phyloP scores from a whole-genome alignment of 2,797 vertebrate species.

The Brotula barbata region DNA sequence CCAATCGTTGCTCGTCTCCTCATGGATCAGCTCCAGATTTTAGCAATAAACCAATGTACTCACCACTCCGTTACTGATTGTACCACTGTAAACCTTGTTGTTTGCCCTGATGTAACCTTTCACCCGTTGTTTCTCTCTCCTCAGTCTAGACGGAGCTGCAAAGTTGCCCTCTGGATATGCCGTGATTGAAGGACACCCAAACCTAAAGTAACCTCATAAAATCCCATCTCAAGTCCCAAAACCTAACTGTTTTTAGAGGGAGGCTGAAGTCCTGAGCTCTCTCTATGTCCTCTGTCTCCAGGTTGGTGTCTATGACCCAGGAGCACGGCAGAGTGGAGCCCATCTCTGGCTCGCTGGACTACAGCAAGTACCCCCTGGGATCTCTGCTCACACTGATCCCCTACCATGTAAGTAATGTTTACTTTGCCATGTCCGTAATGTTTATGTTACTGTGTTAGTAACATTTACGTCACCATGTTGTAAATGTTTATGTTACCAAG shows the following conservation, averaged over 20 bases:
- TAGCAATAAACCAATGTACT: too few relatives aligned
- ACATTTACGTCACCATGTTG: too few relatives aligned
- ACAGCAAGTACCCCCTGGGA: constrained; percentile 79
- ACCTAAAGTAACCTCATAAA: constrained; percentile 75
- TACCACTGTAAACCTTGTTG: not conserved
- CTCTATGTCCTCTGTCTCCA: constrained; percentile 43
- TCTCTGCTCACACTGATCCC: constrained; percentile 79
- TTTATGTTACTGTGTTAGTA: too few relatives aligned
- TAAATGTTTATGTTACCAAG: too few relatives aligned
- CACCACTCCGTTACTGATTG: too few relatives aligned
- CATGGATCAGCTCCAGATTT: too few relatives aligned
- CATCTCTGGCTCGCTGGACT: constrained; percentile 77
- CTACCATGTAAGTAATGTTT: constrained; percentile 76
- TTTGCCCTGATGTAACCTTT: not conserved
- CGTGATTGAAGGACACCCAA: constrained; percentile 81
- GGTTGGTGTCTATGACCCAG: constrained; percentile 85
- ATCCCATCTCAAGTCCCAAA: not conserved
- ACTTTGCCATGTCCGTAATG: too few relatives aligned
- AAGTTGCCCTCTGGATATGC: constrained; percentile 78
- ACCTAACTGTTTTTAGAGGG: not conserved
- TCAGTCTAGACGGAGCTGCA: constrained; percentile 80
- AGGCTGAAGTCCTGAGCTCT: not conserved
- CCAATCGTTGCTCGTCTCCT: too few relatives aligned
- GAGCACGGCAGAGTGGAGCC: constrained; percentile 85
- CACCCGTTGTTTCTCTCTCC: not conserved